A percentile compares a stretch with the other conserved stretches of the same genome.
phyloP scores from a whole-genome alignment of 2,113 vertebrate species.

The Microcebus ravelobensis region DNA sequence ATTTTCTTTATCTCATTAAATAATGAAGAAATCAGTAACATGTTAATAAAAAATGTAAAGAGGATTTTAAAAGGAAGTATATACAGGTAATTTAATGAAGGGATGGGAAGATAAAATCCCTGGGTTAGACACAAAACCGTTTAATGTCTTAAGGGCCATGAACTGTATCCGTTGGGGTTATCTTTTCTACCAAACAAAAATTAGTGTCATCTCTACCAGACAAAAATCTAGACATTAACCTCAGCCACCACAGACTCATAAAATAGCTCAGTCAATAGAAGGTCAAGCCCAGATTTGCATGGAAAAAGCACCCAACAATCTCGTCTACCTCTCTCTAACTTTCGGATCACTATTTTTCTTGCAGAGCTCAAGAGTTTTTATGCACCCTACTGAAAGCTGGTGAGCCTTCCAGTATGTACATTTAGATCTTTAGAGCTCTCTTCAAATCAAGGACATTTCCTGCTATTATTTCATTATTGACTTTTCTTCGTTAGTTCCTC shows the following conservation, averaged over 20 bases:
- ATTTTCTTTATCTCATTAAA: neutral
- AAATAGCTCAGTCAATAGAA: slow-evolving; percentile 4
- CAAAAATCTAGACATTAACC: neutral
- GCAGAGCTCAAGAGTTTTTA: neutral
- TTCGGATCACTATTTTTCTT: neutral
- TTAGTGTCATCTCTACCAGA: slow-evolving; percentile 8
- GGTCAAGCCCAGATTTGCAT: neutral
- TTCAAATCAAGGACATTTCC: neutral
- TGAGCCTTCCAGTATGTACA: neutral
- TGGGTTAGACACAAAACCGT: neutral
- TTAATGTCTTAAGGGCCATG: neutral
- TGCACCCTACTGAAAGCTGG: neutral
- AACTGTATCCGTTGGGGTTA: neutral
- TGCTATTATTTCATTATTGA: neutral
- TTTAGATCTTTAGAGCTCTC: neutral
- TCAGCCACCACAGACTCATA: neutral
- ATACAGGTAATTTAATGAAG: neutral
- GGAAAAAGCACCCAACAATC: neutral
- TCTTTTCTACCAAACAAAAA: neutral
- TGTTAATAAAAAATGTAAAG: neutral
- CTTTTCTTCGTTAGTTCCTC: neutral
- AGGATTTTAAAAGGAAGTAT: neutral
- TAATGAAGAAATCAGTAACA: neutral
- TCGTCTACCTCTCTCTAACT: neutral
- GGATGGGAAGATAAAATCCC: neutral